Base-by-base conservation (phyloP, 2,113 vertebrate genomes). In the Rhinolophus ferrumequinum region DNA sequence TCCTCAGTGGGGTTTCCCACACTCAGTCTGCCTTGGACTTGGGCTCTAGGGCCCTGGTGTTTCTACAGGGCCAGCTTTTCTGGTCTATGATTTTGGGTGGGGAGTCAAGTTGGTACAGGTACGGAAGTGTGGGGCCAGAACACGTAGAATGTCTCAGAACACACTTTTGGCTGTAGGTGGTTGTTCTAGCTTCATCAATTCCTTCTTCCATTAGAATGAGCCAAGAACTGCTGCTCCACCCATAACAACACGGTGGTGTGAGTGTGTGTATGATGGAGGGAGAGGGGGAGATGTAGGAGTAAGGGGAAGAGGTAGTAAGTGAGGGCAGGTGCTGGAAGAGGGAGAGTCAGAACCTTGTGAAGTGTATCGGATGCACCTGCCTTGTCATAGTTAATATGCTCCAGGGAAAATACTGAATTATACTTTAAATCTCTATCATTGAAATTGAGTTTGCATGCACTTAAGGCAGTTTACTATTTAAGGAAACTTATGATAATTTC, bases 401-500 rank as follows among this genome's bases (percentile, higher is more conserved):
- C 77, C 77, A 93, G 82, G 94, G 90, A 94, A 95, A 96, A 94
- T 89, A 97, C 33, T 73, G 85, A 96, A 91, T 97, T 87, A 67
- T 76, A 44, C 82, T 96, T 96, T 80, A 88, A 95, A 88, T 94
- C 88, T 89, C 44, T 90, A 83, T 96, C 67, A 18, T 38, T 92
- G 62, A 67, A 84, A 97, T 95, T 88, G 95, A 97, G 97, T 97
- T 97, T 86, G 76, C 94, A 75, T 69, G 35, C 67, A 30, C 88
- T 97, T 73, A 82, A 24, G 14, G 70, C 79, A 91, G 95, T 89
- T 96, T 91, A 87, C 95, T 95, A 84, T 94, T 96, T 94, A 96
- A 96, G 81, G 94, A 97, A 97, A 94, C 58, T 28, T 95, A 70
- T 16, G 70, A 54, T 96, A 62, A 96, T 96, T 95, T 89, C 84